These are phyloP conservation scores for Cathartes aura DNA, from an alignment of 2,113 vertebrate genomes.

Conservation along the genomic window DNA sequence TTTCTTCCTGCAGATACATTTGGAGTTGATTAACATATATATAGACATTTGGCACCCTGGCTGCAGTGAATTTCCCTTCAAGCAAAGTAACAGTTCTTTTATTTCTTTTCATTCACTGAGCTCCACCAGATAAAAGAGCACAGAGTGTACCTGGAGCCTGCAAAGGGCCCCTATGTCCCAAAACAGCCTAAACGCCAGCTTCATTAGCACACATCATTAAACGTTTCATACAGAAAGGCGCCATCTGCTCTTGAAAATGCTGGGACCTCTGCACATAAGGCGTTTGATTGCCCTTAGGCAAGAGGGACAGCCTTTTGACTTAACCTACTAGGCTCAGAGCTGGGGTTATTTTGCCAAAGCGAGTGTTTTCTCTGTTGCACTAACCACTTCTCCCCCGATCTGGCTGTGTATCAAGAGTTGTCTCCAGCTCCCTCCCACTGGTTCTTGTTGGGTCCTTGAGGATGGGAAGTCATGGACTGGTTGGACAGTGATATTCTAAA, in stretches of 20 bases:
- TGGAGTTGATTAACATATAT: conserved; percentile 12
- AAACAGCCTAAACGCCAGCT: background rate
- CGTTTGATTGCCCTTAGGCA: background rate
- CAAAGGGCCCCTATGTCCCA: background rate
- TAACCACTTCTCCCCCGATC: background rate
- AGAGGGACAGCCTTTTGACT: background rate
- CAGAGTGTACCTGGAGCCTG: background rate
- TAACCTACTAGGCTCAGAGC: background rate
- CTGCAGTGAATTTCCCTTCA: background rate
- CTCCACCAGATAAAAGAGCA: background rate
- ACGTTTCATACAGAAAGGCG: background rate
- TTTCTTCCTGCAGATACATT: conserved; percentile 35
- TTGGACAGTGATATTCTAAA: background rate
- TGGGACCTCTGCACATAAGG: background rate
- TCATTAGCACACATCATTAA: conserved; percentile 43
- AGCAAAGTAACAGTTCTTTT: conserved; percentile 36
- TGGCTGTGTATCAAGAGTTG: background rate
- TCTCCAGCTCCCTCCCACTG: background rate
- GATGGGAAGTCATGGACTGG: background rate
- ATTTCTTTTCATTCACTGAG: background rate
- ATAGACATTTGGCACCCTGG: background rate
- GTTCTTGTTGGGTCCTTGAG: background rate
- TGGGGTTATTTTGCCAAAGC: background rate
- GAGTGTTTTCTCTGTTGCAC: background rate
- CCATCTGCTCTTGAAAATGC: conserved; percentile 36